Conservation (phyloP, 2,888 invertebrate genomes). For the Chrysolina americana region DNA sequence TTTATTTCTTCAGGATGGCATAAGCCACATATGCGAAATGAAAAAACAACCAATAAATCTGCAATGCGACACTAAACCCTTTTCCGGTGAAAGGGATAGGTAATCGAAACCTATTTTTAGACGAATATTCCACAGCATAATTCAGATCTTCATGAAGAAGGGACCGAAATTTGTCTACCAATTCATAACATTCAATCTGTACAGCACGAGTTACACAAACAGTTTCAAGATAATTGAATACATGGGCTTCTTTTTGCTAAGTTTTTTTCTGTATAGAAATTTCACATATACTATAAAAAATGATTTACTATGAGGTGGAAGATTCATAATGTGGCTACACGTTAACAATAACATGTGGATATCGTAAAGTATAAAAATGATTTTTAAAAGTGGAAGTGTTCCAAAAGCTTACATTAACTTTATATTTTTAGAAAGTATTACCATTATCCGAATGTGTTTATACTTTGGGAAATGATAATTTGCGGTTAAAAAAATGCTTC, state of each 20-base stretch:
- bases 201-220: no score
- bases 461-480: constrained; percentile 12
- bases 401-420: constrained; percentile 41
- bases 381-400: constrained; percentile 54
- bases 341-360: constrained; percentile 46
- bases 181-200: not conserved
- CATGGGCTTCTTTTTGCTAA: no score
- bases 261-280: no score
- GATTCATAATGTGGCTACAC: constrained; percentile 23
- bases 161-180: constrained; percentile 36
- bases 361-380: constrained; percentile 56
- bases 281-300: not conserved
- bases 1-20: constrained; percentile 41
- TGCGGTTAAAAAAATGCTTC: constrained; percentile 9
- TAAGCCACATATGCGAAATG: constrained; percentile 50
- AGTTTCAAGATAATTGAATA: no score
- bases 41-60: constrained; percentile 56
- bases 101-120: constrained; percentile 51
- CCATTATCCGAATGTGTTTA: constrained; percentile 19
- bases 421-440: constrained; percentile 53
- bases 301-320: not conserved
- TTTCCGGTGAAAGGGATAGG: constrained; percentile 52
- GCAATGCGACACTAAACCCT: constrained; percentile 56
- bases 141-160: constrained; percentile 27
- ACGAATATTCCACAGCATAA: constrained; percentile 44